Evolutionary conservation across 2,113 vertebrate species (phyloP).

Genomic region (Oxyruncus cristatus): DNA sequence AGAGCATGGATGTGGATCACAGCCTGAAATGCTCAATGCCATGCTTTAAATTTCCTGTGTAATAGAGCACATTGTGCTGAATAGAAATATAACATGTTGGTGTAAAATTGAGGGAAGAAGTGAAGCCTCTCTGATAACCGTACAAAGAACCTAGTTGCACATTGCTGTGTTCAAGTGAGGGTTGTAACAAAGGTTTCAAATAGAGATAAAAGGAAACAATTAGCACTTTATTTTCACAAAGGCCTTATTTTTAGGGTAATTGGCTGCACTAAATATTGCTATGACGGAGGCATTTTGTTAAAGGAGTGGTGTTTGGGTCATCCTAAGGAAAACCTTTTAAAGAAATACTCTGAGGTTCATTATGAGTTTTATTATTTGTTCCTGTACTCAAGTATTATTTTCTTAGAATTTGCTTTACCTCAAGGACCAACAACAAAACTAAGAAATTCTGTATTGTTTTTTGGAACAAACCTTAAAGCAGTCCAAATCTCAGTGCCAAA

Average conservation of each 20-base stretch:
- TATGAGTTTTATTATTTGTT: neutral
- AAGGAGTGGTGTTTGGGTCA: neutral
- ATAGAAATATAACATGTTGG: neutral
- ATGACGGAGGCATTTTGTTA: neutral
- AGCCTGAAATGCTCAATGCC: neutral
- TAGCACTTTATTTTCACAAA: conserved; percentile 68
- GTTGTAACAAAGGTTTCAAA: neutral
- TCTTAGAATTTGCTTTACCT: neutral
- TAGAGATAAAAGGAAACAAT: conserved; percentile 16
- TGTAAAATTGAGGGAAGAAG: neutral
- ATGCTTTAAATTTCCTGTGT: neutral
- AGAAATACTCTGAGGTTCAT: neutral
- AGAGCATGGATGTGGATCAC: neutral
- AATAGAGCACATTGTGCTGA: neutral
- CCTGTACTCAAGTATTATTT: neutral
- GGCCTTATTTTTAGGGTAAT: neutral
- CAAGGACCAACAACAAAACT: neutral
- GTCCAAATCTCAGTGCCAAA: neutral
- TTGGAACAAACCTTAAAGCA: neutral
- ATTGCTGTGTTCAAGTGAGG: neutral
- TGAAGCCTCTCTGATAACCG: neutral
- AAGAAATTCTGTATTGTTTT: neutral
- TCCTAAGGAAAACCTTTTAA: neutral
- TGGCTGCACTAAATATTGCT: conserved; percentile 29
- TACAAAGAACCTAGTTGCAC: neutral